Evolutionary conservation across 1,140 invertebrate genomes (phyloP).

Genomic region (Aphaenogaster floridana): DNA sequence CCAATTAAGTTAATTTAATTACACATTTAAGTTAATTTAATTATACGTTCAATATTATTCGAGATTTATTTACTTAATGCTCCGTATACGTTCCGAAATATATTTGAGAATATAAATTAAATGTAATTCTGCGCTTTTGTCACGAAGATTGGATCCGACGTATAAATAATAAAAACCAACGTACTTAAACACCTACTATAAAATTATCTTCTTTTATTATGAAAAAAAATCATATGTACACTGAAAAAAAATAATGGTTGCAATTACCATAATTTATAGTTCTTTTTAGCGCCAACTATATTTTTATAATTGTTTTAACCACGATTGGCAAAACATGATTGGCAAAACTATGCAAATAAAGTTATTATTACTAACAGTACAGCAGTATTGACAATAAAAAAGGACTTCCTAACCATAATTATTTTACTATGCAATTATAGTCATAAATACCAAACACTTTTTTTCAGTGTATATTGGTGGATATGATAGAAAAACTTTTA

Average conservation of each 20-base stretch:
- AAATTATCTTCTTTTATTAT: background rate
- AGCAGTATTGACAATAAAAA: too few species aligned
- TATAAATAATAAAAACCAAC: conserved; percentile 15
- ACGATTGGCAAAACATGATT: too few species aligned
- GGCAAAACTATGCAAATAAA: too few species aligned
- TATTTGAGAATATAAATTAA: conserved; percentile 1
- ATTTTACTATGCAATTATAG: too few species aligned
- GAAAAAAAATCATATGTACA: background rate
- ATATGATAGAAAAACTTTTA: background rate
- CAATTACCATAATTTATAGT: too few species aligned
- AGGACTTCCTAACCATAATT: too few species aligned
- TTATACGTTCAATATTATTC: conserved; percentile 5
- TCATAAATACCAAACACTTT: too few species aligned
- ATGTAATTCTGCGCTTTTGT: background rate
- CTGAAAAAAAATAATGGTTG: too few species aligned
- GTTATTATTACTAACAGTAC: too few species aligned
- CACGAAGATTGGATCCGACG: background rate
- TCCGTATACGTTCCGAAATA: background rate
- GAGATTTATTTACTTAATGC: background rate
- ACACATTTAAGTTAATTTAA: conserved; percentile 8
- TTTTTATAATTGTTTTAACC: too few species aligned
- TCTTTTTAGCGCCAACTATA: too few species aligned
- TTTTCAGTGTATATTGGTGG: too few species aligned
- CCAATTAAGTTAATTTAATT: conserved; percentile 9
- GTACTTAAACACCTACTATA: background rate